Conservation (phyloP, 2,888 invertebrate genomes). For the Polymixis flavicincta region DNA sequence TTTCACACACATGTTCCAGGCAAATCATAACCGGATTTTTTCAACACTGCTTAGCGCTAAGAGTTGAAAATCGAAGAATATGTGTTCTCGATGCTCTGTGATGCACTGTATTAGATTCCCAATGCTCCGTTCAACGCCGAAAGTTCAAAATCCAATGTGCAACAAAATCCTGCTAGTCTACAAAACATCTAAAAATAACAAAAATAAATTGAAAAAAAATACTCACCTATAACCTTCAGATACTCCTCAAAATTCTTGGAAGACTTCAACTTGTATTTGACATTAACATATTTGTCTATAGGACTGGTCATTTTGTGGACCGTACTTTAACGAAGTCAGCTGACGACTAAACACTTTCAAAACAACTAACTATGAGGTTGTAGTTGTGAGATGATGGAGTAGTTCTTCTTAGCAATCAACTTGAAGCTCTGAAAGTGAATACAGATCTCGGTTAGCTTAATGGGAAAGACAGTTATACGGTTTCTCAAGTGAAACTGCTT, state of each 20-base stretch:
- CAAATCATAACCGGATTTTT: too few relatives aligned
- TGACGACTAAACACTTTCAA: constrained; percentile 6
- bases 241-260: constrained; percentile 83
- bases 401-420: constrained; percentile 17
- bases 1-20: not conserved
- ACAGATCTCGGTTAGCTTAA: constrained; percentile 22
- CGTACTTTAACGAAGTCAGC: not conserved
- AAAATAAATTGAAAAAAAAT: too few relatives aligned
- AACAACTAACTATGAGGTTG: not conserved
- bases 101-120: too few relatives aligned
- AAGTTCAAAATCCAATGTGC: too few relatives aligned
- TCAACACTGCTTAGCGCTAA: too few relatives aligned
- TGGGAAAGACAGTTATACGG: not conserved
- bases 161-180: not conserved
- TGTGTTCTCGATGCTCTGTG: too few relatives aligned
- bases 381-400: not conserved
- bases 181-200: not conserved
- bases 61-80: too few relatives aligned
- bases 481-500: too few relatives aligned
- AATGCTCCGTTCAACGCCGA: too few relatives aligned
- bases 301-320: constrained; percentile 36
- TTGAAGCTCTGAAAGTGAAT: constrained; percentile 40
- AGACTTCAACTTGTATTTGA: constrained; percentile 77
- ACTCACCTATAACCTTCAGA: constrained; percentile 80
- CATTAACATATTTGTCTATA: constrained; percentile 74